Evolutionary conservation across 2,797 vertebrate species (phyloP).

Genomic region (Pogoniulus pusillus): DNA sequence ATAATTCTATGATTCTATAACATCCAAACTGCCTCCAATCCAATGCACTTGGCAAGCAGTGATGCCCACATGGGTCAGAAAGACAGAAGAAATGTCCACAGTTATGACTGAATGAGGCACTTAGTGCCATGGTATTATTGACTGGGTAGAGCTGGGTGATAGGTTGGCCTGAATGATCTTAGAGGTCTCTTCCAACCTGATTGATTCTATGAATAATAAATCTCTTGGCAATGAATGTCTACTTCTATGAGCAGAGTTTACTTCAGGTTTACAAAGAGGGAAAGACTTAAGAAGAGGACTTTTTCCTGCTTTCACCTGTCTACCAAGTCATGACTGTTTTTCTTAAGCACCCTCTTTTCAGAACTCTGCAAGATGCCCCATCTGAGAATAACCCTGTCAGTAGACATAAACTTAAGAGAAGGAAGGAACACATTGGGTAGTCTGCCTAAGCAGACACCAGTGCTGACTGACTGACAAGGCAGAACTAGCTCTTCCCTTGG

Average conservation of each 20-base stretch:
- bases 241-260: background rate
- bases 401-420: background rate
- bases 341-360: background rate
- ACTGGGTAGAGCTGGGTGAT: too few species aligned
- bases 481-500: background rate
- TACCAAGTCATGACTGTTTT: background rate
- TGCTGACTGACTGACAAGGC: background rate
- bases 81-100: background rate
- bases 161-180: too few species aligned
- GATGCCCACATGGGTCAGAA: background rate
- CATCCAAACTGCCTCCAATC: background rate
- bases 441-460: background rate
- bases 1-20: too few species aligned
- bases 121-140: too few species aligned
- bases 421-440: accelerated
- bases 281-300: background rate
- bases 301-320: background rate
- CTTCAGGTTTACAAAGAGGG: background rate
- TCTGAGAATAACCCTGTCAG: background rate
- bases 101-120: too few species aligned
- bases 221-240: background rate
- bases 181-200: too few species aligned
- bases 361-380: background rate
- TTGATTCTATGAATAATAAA: too few species aligned
- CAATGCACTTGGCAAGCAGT: background rate